phyloP scores from a whole-genome alignment of 2,113 vertebrate genomes.

The Drymodes brunneopygia region DNA sequence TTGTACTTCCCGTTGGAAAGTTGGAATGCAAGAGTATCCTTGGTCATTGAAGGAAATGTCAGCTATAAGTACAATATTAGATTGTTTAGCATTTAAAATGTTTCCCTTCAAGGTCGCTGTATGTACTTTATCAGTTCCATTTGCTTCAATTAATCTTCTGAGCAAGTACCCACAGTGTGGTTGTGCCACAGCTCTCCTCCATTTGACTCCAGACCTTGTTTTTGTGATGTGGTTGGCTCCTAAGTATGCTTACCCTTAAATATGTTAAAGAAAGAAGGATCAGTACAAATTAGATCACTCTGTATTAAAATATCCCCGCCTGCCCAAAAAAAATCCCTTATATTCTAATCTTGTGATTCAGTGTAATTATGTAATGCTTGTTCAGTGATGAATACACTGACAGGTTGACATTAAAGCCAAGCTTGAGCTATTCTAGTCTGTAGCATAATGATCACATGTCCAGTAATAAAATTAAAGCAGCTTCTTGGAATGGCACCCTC shows the following conservation, averaged over 20 bases:
- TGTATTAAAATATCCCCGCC: constrained; percentile 26
- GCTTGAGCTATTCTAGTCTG: constrained; percentile 44
- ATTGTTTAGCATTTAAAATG: not conserved
- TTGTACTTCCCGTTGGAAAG: not conserved
- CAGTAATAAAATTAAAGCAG: constrained; percentile 38
- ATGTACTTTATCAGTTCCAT: not conserved
- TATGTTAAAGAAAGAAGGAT: constrained; percentile 50
- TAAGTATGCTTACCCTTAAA: constrained; percentile 15
- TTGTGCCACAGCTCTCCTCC: not conserved
- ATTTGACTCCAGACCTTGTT: not conserved
- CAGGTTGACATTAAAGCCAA: constrained; percentile 54
- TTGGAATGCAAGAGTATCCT: not conserved
- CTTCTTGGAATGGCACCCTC: constrained; percentile 2
- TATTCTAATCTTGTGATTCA: constrained; percentile 52
- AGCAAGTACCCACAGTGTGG: not conserved
- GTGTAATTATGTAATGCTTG: constrained; percentile 57
- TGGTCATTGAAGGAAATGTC: not conserved
- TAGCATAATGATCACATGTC: constrained; percentile 12
- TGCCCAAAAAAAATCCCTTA: not conserved
- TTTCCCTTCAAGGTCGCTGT: not conserved
- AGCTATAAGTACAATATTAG: not conserved
- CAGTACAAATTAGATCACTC: constrained; percentile 47
- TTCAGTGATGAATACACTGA: constrained; percentile 30
- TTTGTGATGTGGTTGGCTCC: constrained; percentile 37
- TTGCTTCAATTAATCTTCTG: not conserved